Percentiles rank a stretch among this genome's conserved stretches.
phyloP scores from a whole-genome alignment of 2,797 vertebrate genomes.

The Pseudochaenichthys georgianus region DNA sequence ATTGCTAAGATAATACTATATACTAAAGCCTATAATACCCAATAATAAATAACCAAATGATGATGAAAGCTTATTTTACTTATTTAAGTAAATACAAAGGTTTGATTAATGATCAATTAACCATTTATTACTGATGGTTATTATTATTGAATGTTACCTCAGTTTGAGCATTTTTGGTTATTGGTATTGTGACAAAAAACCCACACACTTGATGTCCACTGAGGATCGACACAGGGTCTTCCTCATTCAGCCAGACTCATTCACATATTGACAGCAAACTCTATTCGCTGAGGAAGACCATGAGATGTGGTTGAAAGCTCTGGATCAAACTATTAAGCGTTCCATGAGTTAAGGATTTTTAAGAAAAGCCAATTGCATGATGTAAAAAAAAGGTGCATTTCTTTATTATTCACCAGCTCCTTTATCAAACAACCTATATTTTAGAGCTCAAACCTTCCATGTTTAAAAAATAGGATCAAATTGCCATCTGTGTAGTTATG shows the following conservation, averaged over 20 bases:
- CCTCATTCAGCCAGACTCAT: not conserved
- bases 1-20: too few relatives aligned
- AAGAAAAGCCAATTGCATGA: not conserved
- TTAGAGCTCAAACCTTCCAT: not conserved
- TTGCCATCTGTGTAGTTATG: slow-evolving; percentile 44
- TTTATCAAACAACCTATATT: slow-evolving; percentile 2
- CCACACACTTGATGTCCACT: not conserved
- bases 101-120: too few relatives aligned
- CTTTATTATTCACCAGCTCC: not conserved
- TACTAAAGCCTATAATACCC: too few relatives aligned
- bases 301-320: not conserved
- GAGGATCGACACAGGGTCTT: not conserved
- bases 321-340: not conserved
- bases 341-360: not conserved
- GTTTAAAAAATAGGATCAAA: slow-evolving; percentile 33
- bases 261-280: slow-evolving; percentile 32
- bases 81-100: too few relatives aligned
- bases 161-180: too few relatives aligned
- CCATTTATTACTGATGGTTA: too few relatives aligned
- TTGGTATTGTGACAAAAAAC: not conserved
- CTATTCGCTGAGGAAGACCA: slow-evolving; percentile 3
- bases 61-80: too few relatives aligned
- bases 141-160: too few relatives aligned
- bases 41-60: too few relatives aligned
- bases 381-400: not conserved